A percentile compares a stretch with the other conserved stretches of the same genome.
Conservation (phyloP, 2,888 invertebrate genomes). For the Yponomeuta plumbellus region DNA sequence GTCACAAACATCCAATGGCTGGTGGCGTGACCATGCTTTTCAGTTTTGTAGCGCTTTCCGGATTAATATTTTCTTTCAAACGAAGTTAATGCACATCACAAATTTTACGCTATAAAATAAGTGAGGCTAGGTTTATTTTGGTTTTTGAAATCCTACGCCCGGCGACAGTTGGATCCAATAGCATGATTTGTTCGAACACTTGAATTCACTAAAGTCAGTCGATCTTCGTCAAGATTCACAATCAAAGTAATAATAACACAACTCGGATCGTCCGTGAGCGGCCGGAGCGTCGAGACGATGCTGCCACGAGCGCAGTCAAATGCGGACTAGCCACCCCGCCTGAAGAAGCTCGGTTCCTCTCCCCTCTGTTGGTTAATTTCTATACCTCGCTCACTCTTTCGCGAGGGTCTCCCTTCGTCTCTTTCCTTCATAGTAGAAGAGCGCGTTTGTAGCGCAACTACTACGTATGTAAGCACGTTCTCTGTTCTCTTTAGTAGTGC, state of each 20-base stretch:
- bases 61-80: neutral
- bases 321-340: slow-evolving; percentile 74
- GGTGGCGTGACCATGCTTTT: slow-evolving; percentile 25
- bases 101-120: slow-evolving; percentile 6
- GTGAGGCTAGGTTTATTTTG: slow-evolving; percentile 1
- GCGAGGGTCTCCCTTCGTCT: slow-evolving; percentile 56
- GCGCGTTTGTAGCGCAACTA: slow-evolving; percentile 62
- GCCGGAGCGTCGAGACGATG: slow-evolving; percentile 35
- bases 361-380: slow-evolving; percentile 74
- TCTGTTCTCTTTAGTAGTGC: slow-evolving; percentile 73
- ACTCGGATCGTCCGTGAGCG: slow-evolving; percentile 57
- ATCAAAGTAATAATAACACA: slow-evolving; percentile 51
- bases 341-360: slow-evolving; percentile 71
- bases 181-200: slow-evolving; percentile 8
- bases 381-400: slow-evolving; percentile 57
- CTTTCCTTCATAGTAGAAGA: slow-evolving; percentile 56
- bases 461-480: slow-evolving; percentile 60
- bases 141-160: slow-evolving; percentile 7
- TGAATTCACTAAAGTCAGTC: slow-evolving; percentile 8
- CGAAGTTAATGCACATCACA: slow-evolving; percentile 14
- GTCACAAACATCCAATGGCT: slow-evolving; percentile 49
- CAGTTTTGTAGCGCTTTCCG: neutral
- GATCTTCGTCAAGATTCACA: slow-evolving; percentile 37
- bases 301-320: slow-evolving; percentile 66
- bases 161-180: neutral